Evolutionary conservation across 2,888 invertebrate genomes (phyloP), one percentile per base, ranked within the genome.

Genomic region (Himalopsyche tibetana): DNA sequence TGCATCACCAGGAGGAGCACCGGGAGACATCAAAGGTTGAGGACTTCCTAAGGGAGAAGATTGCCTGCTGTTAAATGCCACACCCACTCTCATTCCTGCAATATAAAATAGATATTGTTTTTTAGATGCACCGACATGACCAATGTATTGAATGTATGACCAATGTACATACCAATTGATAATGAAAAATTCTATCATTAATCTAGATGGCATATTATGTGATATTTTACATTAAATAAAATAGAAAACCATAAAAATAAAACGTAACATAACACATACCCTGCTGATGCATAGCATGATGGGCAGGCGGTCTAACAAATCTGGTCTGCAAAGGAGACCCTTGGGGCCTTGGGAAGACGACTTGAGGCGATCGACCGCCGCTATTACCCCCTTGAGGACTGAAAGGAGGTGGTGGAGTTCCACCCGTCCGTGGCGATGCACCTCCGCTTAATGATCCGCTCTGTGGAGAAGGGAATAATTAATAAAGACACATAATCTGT

Each of bases 11-110:
- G 87, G 79, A n/a, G 86, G 55, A 45, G 86, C 89, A 42, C 93
- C 93, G 0, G 93, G 93, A 6, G 94, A 93, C 3, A 93, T 93
- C 87, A 93, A 89, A 3, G 93, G 93, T 88, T 94, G 93, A 4
- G 93, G 93, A 88, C 94, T 93, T 69, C 93, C 93, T 1, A 93
- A 90, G 0, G 93, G 93, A 1, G 93, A 93, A 2, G 93, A 93
- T 88, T 93, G 93, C 85, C 93, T 92, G 82, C 90, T 90, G 19
- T 91, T 93, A 82, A 91, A 93, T 9, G 93, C 91, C 38, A 92
- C 93, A 3, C 93, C 93, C 0, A 93, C 93, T 89, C 93, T 90
- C 92, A 93, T 93, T 15, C 93, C 93, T 93, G 85, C 17, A 83
- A 83, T 56, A 87, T 80, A 86, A 19, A 69, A 36, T 69, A 36